Conservation (phyloP, 1,140 invertebrate species). For the Anthonomus grandis region DNA sequence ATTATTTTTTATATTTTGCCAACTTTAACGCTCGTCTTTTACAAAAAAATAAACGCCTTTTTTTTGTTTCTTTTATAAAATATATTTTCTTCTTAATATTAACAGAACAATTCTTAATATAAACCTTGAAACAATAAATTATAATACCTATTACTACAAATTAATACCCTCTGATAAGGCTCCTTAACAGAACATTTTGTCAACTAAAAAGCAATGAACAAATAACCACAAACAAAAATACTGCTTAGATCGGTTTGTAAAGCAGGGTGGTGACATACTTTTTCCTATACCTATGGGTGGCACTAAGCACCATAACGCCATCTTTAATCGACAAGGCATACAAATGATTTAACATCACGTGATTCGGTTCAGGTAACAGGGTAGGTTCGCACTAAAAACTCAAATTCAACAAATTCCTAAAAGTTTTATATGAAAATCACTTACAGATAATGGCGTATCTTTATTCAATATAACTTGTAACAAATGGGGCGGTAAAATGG, state of each 20-base stretch:
- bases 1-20: too few species aligned
- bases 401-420: neutral
- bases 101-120: too few species aligned
- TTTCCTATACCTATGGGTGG: slow-evolving; percentile 95
- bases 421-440: slow-evolving; percentile 33
- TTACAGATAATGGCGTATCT: slow-evolving; percentile 89
- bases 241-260: slow-evolving; percentile 90
- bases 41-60: too few species aligned
- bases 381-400: slow-evolving; percentile 91
- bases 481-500: slow-evolving; percentile 94
- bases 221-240: neutral
- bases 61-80: too few species aligned
- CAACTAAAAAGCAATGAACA: slow-evolving; percentile 1
- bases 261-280: slow-evolving; percentile 99
- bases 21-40: too few species aligned
- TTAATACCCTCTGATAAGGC: too few species aligned
- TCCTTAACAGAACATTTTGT: too few species aligned
- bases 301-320: slow-evolving; percentile 97
- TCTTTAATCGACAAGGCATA: slow-evolving; percentile 99
- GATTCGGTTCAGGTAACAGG: slow-evolving; percentile 96
- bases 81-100: too few species aligned
- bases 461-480: slow-evolving; percentile 99
- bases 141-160: too few species aligned
- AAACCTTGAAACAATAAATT: too few species aligned
- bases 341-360: slow-evolving; percentile 99